Base-by-base conservation (phyloP, 2,888 invertebrate genomes). In the Drosophila robusta region DNA sequence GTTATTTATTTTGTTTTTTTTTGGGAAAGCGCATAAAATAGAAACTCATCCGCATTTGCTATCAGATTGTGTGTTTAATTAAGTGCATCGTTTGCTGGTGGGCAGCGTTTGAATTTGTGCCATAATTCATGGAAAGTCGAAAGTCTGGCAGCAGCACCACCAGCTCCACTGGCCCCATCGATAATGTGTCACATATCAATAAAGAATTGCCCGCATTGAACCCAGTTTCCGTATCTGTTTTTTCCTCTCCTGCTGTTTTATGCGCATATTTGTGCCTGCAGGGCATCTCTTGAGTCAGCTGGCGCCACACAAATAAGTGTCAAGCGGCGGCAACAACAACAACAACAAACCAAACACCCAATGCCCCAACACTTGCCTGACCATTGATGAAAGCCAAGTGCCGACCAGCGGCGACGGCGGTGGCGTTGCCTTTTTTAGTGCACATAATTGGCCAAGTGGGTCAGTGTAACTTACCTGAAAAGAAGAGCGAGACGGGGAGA, bases 391-490 rank as follows among this genome's bases (percentile, higher is more conserved):
- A 78, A 75, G 75, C 58, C 78, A 75, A 77, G 70, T 78, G 75
- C 66, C 76, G 70, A 63, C 64, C 26, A 26, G 12, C 51, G 29
- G 47, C 49, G 14, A 29, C 9, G 24, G 9, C 44, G 34, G 47
- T 49, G 14, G 9, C 29, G 24, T 57, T 41, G 34, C 44, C 34
- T 39, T 32, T 14, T 67, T 39, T 42, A 68, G 62, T 70, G 75
- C 61, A 65, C 74, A 78, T 76, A 78, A 76, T 75, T 76, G 73
- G 63, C 74, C 78, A 83, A 83, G 74, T 83, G 80, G 83, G 83
- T 83, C 88, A 83, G 64, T 77, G 71, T 74, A 65, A 80, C 85
- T 85, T 85, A 83, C 82, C 82, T 81, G 82, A 47, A 80, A 78
- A 63, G 64, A 70, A 66, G 56, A 75, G 16, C 55, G 60, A 51